phyloP scores from a whole-genome alignment of 1,140 invertebrate genomes.

The Bombus soroeensis region DNA sequence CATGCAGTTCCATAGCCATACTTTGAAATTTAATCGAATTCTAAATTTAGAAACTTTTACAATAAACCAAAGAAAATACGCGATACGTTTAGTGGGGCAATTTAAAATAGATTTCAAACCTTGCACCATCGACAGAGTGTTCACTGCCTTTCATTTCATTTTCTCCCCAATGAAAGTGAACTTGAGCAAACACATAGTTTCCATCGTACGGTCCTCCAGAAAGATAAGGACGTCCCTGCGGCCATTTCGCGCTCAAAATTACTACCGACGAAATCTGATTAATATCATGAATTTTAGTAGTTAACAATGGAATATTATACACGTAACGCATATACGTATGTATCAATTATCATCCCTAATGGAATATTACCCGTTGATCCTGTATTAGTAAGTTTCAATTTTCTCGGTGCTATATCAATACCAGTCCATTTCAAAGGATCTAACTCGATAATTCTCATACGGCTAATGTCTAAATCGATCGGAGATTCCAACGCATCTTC shows the following conservation, averaged over 20 bases:
- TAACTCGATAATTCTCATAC: conserved; percentile 78
- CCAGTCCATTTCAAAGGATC: conserved; percentile 83
- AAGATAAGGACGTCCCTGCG: conserved; percentile 82
- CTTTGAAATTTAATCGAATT: conserved; percentile 38
- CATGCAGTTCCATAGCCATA: conserved; percentile 85
- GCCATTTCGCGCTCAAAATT: conserved; percentile 84
- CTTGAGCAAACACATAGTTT: conserved; percentile 87
- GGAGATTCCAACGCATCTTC: conserved; percentile 79
- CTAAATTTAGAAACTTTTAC: neutral
- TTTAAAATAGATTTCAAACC: conserved; percentile 69
- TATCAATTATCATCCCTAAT: neutral
- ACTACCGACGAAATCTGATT: conserved; percentile 72
- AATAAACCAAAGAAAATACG: neutral
- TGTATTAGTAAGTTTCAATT: conserved; percentile 85
- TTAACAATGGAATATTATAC: no score
- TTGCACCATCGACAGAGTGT: conserved; percentile 87
- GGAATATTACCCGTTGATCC: conserved; percentile 83
- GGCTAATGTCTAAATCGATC: conserved; percentile 83
- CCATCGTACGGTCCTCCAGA: conserved; percentile 85
- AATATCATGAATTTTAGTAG: neutral
- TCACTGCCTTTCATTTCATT: conserved; percentile 89
- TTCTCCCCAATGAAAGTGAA: conserved; percentile 93
- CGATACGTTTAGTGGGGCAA: no score
- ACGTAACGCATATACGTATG: no score
- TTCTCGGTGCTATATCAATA: conserved; percentile 83